A percentile compares a stretch with the other conserved stretches of the same genome.
Conservation (phyloP, 2,888 invertebrate species). For the Dicranocentrus wangi region DNA sequence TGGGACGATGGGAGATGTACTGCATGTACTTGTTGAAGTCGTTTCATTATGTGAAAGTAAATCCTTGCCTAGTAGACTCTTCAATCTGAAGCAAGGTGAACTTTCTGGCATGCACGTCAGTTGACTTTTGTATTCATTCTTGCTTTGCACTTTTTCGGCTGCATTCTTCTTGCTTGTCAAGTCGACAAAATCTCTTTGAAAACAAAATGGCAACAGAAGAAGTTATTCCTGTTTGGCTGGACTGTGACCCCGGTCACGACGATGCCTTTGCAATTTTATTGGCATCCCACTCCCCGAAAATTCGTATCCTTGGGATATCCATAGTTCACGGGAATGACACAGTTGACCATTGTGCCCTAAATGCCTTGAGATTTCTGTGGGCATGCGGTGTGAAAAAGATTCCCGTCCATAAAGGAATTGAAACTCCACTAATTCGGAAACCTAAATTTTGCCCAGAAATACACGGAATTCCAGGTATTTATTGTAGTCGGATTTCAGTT, state of each 20-base stretch:
- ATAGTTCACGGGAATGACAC: constrained; percentile 66
- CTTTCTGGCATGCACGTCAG: no score
- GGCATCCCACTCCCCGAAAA: constrained; percentile 51
- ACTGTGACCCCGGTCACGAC: constrained; percentile 68
- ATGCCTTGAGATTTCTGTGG: constrained; percentile 64
- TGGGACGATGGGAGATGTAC: no score
- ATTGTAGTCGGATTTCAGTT: no score
- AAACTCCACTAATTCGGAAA: constrained; percentile 48
- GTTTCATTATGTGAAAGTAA: no score
- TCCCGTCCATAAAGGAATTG: constrained; percentile 58
- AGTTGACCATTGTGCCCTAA: constrained; percentile 62
- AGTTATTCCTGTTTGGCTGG: constrained; percentile 62
- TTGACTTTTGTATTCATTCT: no score
- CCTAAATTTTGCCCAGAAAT: constrained; percentile 68
- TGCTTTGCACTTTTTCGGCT: no score
- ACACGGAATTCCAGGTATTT: constrained; percentile 66
- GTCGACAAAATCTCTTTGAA: no score
- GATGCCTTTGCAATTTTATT: constrained; percentile 64
- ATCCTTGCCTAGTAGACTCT: no score
- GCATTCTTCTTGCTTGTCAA: no score
- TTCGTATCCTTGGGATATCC: constrained; percentile 54
- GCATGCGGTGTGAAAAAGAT: constrained; percentile 63
- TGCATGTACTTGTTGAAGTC: no score
- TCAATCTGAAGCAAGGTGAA: no score
- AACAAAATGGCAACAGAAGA: no score